Base-by-base conservation (phyloP, 37 sponge, comb jelly and placozoan genomes). In the Eunapius fragilis region DNA sequence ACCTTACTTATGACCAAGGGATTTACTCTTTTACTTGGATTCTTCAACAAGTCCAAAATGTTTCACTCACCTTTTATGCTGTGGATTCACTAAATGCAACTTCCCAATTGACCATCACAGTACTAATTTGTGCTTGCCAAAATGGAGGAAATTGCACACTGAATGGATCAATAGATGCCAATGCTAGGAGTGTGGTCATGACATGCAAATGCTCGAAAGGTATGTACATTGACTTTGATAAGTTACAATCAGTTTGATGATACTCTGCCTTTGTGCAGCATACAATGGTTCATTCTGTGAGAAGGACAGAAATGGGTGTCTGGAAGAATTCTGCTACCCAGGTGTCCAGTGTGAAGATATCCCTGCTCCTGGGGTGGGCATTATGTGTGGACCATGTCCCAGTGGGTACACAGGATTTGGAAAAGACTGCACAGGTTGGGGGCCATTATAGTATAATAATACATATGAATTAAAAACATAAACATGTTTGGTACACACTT, bases 61-160 rank as follows among this genome's bases (percentile, higher is more conserved):
- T 58, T 10, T 58, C 58, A 19, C 34, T 76, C 19, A 67, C 47
- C 12, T 68, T 80, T 25, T 58, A 47, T 68, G 80, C 69, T 69
- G 67, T 25, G 26, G 80, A 80, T 33, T 80, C 80, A 2, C 11
- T 68, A 14, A 69, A 69, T 24, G 69, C 80, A 28, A 24, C 68
- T 5, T 14, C 27, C 25, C 31, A 31, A n/a, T 30, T 67, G 35
- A 31, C 32, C 32, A 33, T 69, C 17, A 35, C 72, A 67, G 50
- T 84, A 30, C 36, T 31, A 27, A 35, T 78, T 37, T 85, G 86
- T 85, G 86, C 36, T 28, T 85, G 86, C 70, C 33, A 23, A 37
- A 85, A 85, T 68, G 79, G 68, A 75, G 86, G 78, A 23, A 85
- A 67, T 69, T 85, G 86, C 78, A 85, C 86, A 36, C 33, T 31